Base-by-base conservation (phyloP, 2,888 invertebrate species). In the Trissoscelio sp. region DNA sequence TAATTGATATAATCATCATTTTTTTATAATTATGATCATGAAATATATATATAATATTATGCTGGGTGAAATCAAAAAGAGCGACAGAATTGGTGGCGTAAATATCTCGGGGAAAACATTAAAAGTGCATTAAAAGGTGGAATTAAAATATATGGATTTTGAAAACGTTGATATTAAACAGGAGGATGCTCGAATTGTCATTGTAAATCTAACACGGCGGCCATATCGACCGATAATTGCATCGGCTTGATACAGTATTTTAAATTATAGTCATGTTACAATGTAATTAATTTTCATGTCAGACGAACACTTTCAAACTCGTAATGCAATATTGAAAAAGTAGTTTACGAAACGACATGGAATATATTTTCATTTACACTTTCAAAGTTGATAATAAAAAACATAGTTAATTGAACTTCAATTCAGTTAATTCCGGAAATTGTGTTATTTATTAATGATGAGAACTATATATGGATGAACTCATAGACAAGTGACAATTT, bases 151-250 rank as follows among this genome's bases (percentile, higher is more conserved):
- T 48, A 18, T 60, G 70, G 39, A 60, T 46, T 51, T 72, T 62
- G 51, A 55, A 64, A 44, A 51, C 60, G 75, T 67, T 57, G 82
- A 81, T 81, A 83, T 85, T 85, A 83, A 85, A 86, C 84, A 82
- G 77, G 69, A 53, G 80, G 80, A 81, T 74, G 80, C 75, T 57
- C 75, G 67, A 79, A 58, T 83, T 72, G 81, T 77, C 81, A 62
- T 82, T 79, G 70, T 86, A 83, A 86, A 86, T 86, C 82, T 48
- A 57, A 73, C 34, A 72, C 81, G 64, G 62, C 57, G 77, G 83
- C 80, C 83, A 84, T 80, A 85, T 86, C 83, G 85, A 83, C 85
- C 82, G 73, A 83, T 84, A 86, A 87, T 86, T 85, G 82, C 58
- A 69, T 74, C 60, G 31, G 60, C 51, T 37, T 14, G 44, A 20